Evolutionary conservation across 2,113 vertebrate species (phyloP).

Genomic region (Calidris pugnax): DNA sequence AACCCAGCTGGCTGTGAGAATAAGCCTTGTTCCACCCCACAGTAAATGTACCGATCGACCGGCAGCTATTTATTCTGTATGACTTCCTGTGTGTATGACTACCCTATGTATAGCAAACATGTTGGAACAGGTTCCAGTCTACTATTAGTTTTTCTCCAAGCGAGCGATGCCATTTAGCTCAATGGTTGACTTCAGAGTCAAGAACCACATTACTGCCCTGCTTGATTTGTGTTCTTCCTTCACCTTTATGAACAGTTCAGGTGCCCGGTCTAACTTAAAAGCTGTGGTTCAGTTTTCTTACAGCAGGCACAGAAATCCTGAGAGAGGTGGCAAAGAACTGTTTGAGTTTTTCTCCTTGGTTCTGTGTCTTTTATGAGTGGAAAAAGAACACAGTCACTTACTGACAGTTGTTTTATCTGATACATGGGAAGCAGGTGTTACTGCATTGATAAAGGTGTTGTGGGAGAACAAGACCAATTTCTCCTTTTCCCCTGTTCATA

Average conservation of each 20-base stretch:
- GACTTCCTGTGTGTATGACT: conserved; percentile 44
- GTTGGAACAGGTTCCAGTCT: conserved; percentile 9
- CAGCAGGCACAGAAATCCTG: background rate
- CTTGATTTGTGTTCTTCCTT: background rate
- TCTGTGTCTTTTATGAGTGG: background rate
- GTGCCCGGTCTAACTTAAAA: background rate
- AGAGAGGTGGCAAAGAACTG: background rate
- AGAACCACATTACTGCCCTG: background rate
- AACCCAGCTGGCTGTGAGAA: conserved; percentile 4
- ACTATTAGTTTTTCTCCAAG: background rate
- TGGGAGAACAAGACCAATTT: background rate
- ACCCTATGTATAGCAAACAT: conserved; percentile 18
- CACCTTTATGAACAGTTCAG: background rate
- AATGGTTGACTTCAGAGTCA: background rate
- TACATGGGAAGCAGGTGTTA: background rate
- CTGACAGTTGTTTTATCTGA: background rate
- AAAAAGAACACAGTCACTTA: background rate
- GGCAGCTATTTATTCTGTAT: conserved; percentile 42
- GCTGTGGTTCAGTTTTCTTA: background rate
- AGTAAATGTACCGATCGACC: background rate
- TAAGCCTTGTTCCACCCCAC: background rate
- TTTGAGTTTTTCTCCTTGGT: background rate
- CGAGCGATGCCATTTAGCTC: background rate
- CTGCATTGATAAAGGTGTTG: background rate
- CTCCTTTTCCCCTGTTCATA: background rate